phyloP scores from a whole-genome alignment of 2,888 invertebrate genomes.

The Plebejus argus region DNA sequence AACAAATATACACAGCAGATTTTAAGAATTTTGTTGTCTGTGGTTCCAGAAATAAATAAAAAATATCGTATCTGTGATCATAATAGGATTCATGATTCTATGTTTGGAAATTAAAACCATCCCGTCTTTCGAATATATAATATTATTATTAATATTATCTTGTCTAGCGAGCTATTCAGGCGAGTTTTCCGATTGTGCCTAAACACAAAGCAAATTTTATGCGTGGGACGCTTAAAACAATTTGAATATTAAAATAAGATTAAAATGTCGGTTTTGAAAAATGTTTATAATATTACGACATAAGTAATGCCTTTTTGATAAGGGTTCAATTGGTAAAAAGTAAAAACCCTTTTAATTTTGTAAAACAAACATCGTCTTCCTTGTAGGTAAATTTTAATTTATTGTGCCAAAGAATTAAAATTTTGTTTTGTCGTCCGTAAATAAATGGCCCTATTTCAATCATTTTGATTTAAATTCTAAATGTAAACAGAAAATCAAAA shows the following conservation, averaged over 20 bases:
- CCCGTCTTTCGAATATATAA: not conserved
- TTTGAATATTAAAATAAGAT: no score
- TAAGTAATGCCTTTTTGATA: constrained; percentile 4
- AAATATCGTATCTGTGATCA: no score
- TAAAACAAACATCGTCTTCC: not conserved
- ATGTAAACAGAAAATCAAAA: no score
- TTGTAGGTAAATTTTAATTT: constrained; percentile 2
- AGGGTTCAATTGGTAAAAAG: constrained; percentile 4
- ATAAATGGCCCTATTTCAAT: no score
- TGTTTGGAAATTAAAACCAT: not conserved
- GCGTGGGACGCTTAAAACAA: not conserved
- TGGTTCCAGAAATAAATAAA: no score
- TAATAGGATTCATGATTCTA: not conserved
- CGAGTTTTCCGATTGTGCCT: not conserved
- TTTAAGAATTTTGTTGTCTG: no score
- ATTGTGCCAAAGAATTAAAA: not conserved
- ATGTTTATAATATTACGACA: constrained; percentile 9
- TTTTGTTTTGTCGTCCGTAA: not conserved
- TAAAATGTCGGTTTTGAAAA: not conserved
- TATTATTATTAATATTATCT: not conserved
- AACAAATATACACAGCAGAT: no score
- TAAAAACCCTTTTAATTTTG: constrained; percentile 1
- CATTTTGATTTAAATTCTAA: no score
- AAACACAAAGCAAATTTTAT: not conserved
- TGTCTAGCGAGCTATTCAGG: not conserved